These are phyloP conservation scores for Halichoerus grypus DNA, from an alignment of 2,113 vertebrate species.

Conservation along the genomic window DNA sequence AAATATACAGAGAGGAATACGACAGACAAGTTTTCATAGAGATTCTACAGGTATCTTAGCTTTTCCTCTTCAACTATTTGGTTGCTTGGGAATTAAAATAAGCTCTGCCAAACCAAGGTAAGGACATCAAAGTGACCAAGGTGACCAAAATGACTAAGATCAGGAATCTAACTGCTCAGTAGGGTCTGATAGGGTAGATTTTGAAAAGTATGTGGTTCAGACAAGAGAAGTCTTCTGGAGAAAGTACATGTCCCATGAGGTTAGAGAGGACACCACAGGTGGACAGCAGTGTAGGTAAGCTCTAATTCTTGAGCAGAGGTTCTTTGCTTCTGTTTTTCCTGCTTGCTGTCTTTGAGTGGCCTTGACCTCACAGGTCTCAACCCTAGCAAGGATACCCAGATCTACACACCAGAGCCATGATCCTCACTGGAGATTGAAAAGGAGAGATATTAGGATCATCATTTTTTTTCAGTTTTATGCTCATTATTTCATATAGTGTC, in stretches of 20 bases:
- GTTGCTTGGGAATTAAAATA: not conserved
- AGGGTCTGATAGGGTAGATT: not conserved
- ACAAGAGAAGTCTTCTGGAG: not conserved
- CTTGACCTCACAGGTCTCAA: not conserved
- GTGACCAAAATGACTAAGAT: not conserved
- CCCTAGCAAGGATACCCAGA: not conserved
- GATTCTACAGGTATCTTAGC: not conserved
- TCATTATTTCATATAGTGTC: not conserved
- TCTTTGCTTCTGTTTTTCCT: not conserved
- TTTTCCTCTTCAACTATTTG: not conserved
- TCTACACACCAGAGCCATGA: not conserved
- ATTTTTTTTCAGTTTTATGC: not conserved
- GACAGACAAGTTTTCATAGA: not conserved
- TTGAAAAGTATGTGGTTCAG: not conserved
- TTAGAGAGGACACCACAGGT: not conserved
- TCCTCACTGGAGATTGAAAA: not conserved
- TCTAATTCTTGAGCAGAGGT: not conserved
- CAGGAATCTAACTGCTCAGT: not conserved
- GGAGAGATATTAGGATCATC: not conserved
- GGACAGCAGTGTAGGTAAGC: not conserved
- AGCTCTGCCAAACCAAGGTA: constrained; percentile 10
- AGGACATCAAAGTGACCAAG: not conserved
- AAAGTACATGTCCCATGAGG: not conserved
- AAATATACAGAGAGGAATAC: not conserved
- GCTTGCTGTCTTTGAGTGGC: not conserved